These are phyloP conservation scores for Gadopsis marmoratus DNA, from an alignment of 2,797 vertebrate species.

Conservation along the genomic window DNA sequence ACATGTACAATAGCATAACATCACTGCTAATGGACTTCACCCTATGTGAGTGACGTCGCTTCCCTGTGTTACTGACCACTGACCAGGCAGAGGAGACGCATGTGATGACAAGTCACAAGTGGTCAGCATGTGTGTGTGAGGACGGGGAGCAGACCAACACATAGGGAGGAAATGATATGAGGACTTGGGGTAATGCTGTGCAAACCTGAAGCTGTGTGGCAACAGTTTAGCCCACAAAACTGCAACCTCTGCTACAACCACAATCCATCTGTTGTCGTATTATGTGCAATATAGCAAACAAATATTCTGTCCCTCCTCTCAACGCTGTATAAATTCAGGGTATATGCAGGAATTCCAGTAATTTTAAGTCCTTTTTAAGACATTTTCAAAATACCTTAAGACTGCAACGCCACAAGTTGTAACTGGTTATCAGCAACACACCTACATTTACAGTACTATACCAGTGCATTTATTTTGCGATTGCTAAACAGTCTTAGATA, in stretches of 20 bases:
- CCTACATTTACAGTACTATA: too few species aligned
- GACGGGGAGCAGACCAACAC: constrained; percentile 32
- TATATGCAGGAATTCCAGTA: too few species aligned
- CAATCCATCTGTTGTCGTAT: not conserved
- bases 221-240: not conserved
- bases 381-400: too few species aligned
- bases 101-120: constrained; percentile 84
- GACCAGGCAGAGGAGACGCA: constrained; percentile 52
- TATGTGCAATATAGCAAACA: not conserved
- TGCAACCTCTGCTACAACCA: not conserved
- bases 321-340: not conserved
- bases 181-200: constrained; percentile 28
- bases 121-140: constrained; percentile 46
- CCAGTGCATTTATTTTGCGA: too few species aligned
- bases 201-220: constrained; percentile 6
- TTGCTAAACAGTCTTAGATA: too few species aligned
- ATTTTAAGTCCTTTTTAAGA: too few species aligned
- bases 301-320: not conserved
- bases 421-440: too few species aligned
- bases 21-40: constrained; percentile 51
- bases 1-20: constrained; percentile 59
- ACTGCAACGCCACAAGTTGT: too few species aligned
- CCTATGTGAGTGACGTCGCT: constrained; percentile 33
- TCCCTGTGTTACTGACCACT: constrained; percentile 59
- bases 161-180: constrained; percentile 45